Evolutionary conservation across 2,113 vertebrate genomes (phyloP).

Genomic region (Physeter macrocephalus): DNA sequence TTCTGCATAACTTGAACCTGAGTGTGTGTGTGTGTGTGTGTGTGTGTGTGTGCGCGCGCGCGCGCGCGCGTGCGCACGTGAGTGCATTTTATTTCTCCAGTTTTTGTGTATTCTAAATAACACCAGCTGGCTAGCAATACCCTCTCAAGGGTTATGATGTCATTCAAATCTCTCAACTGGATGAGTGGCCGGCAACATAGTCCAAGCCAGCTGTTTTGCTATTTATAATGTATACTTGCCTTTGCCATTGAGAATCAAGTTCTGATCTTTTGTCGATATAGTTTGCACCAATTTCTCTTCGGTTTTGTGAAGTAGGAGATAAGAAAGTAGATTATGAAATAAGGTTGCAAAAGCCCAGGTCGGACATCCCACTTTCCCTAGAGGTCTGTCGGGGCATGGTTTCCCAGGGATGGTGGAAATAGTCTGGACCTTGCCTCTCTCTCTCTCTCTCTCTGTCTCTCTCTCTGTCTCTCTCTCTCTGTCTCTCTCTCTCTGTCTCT

Average conservation of each 20-base stretch:
- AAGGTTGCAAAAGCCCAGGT: constrained; percentile 48
- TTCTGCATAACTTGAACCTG: constrained; percentile 65
- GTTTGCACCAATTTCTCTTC: constrained; percentile 63
- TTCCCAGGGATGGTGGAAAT: constrained; percentile 49
- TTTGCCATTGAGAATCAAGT: constrained; percentile 71
- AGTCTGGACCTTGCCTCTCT: not conserved
- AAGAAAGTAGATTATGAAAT: constrained; percentile 47
- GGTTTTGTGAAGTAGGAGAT: constrained; percentile 60
- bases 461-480: not conserved
- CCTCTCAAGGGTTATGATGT: constrained; percentile 84
- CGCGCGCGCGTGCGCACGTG: not conserved
- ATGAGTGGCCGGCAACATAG: constrained; percentile 76
- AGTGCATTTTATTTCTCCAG: constrained; percentile 60
- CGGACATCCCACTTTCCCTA: not conserved
- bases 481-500: not conserved
- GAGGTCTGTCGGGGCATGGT: not conserved
- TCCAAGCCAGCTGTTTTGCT: constrained; percentile 85
- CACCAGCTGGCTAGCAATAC: constrained; percentile 81
- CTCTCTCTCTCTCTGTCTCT: not conserved
- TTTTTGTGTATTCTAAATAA: constrained; percentile 82
- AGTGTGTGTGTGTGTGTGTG: not conserved
- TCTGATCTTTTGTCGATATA: constrained; percentile 67
- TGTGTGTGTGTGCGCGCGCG: not conserved
- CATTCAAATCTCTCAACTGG: constrained; percentile 82
- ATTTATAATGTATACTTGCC: constrained; percentile 82